Conservation (phyloP, 2,113 vertebrate species). For the Tympanuchus pallidicinctus region DNA sequence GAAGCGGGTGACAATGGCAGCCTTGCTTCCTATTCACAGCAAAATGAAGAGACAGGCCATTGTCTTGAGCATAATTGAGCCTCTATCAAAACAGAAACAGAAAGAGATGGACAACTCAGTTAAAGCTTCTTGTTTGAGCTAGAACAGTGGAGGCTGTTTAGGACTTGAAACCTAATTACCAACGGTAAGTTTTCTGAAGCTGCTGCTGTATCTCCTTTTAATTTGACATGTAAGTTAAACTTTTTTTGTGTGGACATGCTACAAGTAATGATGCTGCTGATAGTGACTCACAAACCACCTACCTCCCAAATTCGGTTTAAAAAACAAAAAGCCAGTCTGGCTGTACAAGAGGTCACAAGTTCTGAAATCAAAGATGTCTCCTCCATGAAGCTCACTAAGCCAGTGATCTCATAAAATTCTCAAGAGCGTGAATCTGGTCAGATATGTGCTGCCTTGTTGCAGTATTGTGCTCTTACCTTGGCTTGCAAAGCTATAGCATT, state of each 20-base stretch:
- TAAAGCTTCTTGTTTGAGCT: slow-evolving; percentile 57
- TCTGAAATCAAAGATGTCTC: not conserved
- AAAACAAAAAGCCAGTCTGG: not conserved
- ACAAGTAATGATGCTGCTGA: not conserved
- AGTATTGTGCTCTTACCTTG: not conserved
- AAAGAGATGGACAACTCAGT: slow-evolving; percentile 18
- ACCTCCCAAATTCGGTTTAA: not conserved
- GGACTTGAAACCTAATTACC: slow-evolving; percentile 43
- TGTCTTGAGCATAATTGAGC: slow-evolving; percentile 72
- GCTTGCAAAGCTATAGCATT: not conserved
- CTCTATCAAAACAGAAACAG: slow-evolving; percentile 67
- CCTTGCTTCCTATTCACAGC: slow-evolving; percentile 70
- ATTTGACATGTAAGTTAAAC: not conserved
- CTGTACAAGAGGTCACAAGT: not conserved
- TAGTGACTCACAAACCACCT: not conserved
- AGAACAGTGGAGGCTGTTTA: slow-evolving; percentile 18
- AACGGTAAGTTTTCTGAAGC: slow-evolving; percentile 19
- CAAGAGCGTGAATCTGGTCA: not conserved
- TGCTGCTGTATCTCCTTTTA: not conserved
- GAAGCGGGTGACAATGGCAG: slow-evolving; percentile 50
- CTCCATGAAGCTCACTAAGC: not conserved
- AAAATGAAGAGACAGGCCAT: slow-evolving; percentile 68
- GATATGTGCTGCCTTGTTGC: not conserved
- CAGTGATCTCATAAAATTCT: not conserved
- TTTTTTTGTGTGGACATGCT: not conserved